phyloP scores from a whole-genome alignment of 2,113 vertebrate species.

The Varanus salvator region DNA sequence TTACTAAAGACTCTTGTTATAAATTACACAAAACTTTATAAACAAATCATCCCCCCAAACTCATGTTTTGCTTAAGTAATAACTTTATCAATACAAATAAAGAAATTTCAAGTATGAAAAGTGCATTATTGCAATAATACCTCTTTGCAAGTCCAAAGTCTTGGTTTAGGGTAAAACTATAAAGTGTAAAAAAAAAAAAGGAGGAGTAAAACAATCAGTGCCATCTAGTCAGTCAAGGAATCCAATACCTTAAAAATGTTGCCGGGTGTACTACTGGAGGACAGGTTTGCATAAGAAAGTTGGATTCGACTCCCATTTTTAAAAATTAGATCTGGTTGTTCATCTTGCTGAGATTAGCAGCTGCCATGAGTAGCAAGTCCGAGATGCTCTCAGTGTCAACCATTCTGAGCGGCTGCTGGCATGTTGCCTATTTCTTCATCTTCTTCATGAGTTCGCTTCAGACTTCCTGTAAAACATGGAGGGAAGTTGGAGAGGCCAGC shows the following conservation, averaged over 20 bases:
- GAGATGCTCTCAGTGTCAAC: conserved; percentile 73
- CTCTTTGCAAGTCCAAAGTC: conserved; percentile 98
- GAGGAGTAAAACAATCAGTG: conserved; percentile 80
- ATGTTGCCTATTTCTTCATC: conserved; percentile 93
- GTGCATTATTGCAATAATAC: conserved; percentile 99
- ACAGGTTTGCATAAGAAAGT: conserved; percentile 77
- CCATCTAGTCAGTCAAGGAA: conserved; percentile 79
- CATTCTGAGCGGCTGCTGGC: conserved; percentile 92
- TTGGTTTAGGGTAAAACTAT: conserved; percentile 98
- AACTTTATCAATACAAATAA: conserved; percentile 86
- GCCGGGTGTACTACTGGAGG: conserved; percentile 75
- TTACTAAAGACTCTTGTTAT: conserved; percentile 85
- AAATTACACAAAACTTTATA: conserved; percentile 84
- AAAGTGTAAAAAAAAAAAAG: conserved; percentile 78
- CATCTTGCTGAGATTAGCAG: conserved; percentile 57
- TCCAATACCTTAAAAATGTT: conserved; percentile 78
- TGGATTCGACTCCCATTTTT: conserved; percentile 61
- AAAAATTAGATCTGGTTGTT: conserved; percentile 40
- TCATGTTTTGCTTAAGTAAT: conserved; percentile 83
- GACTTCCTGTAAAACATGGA: conserved; percentile 83
- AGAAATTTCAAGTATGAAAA: conserved; percentile 98
- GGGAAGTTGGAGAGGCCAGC: not conserved
- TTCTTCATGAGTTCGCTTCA: conserved; percentile 93
- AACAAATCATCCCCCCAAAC: conserved; percentile 75
- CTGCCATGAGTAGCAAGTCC: conserved; percentile 43